A percentile compares a stretch with the other conserved stretches of the same genome.
Evolutionary conservation across 2,797 vertebrate genomes (phyloP).

Genomic region (Sarcoramphus papa): DNA sequence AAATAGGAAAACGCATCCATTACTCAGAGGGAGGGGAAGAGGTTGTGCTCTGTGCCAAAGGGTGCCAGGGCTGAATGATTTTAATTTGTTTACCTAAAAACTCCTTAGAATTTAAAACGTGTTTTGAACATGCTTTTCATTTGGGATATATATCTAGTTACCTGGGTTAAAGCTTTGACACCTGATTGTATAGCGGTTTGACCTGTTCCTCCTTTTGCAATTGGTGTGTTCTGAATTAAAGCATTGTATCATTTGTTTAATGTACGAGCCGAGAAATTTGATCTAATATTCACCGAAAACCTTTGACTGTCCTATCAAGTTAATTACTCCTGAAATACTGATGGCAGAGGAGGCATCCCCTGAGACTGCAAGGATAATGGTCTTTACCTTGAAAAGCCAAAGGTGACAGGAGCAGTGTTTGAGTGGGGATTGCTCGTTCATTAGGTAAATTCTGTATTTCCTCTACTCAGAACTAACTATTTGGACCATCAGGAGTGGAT

Average conservation of each 20-base stretch:
- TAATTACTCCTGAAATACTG: slow-evolving; percentile 17
- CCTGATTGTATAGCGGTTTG: neutral
- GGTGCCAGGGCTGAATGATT: neutral
- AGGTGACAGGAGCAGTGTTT: neutral
- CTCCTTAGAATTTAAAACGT: neutral
- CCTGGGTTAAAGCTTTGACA: neutral
- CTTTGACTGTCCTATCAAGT: neutral
- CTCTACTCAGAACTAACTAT: neutral
- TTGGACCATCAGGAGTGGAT: neutral
- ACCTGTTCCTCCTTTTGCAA: neutral
- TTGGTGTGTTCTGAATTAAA: neutral
- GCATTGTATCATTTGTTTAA: neutral
- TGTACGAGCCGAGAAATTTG: neutral
- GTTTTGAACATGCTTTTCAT: slow-evolving; percentile 24
- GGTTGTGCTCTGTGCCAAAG: neutral
- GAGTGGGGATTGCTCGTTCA: neutral
- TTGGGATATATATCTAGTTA: neutral
- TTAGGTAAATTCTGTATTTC: neutral
- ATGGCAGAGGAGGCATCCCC: neutral
- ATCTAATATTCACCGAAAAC: neutral
- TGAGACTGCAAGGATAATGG: neutral
- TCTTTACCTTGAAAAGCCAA: neutral
- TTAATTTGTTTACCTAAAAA: slow-evolving; percentile 30
- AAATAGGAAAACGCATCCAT: neutral
- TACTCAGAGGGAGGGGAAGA: neutral